Percentiles rank a stretch among this genome's conserved stretches.
Evolutionary conservation across 2,113 vertebrate species (phyloP).

Genomic region (Hyperopisus bebe): DNA sequence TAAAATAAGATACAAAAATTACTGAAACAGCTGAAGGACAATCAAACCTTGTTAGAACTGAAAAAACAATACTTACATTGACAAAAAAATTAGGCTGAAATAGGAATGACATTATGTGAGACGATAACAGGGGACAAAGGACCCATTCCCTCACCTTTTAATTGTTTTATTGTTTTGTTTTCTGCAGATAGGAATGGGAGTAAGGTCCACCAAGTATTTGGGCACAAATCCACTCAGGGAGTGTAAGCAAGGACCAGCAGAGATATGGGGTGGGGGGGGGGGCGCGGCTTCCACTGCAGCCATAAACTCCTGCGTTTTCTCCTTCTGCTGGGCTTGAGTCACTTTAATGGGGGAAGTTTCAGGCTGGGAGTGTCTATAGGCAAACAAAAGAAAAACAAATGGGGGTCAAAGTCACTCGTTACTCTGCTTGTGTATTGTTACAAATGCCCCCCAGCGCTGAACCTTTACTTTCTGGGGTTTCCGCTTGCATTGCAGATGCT

Average conservation of each 20-base stretch:
- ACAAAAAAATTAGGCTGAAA: neutral
- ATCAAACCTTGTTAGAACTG: neutral
- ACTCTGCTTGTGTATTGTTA: neutral
- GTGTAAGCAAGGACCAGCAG: neutral
- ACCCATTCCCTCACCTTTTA: slow-evolving; percentile 27
- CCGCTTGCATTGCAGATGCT: neutral
- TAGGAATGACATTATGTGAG: neutral
- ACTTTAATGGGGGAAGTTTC: neutral
- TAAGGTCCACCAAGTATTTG: slow-evolving; percentile 38
- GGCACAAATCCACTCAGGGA: slow-evolving; percentile 17
- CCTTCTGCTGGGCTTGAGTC: neutral
- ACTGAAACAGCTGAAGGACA: neutral
- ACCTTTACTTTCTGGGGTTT: neutral
- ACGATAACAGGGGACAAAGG: slow-evolving; percentile 34
- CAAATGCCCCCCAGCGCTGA: neutral
- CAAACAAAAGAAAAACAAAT: neutral
- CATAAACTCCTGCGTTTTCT: neutral
- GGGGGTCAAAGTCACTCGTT: neutral
- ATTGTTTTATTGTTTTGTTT: slow-evolving; percentile 50
- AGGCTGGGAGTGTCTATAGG: neutral
- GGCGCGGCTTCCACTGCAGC: neutral
- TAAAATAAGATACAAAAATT: neutral
- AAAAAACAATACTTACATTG: neutral
- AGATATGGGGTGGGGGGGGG: neutral
- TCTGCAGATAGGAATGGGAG: slow-evolving; percentile 30